Percentiles rank a stretch among this genome's conserved stretches.
Evolutionary conservation across 1,140 invertebrate genomes (phyloP).

Genomic region (Rhopalosiphum maidis): DNA sequence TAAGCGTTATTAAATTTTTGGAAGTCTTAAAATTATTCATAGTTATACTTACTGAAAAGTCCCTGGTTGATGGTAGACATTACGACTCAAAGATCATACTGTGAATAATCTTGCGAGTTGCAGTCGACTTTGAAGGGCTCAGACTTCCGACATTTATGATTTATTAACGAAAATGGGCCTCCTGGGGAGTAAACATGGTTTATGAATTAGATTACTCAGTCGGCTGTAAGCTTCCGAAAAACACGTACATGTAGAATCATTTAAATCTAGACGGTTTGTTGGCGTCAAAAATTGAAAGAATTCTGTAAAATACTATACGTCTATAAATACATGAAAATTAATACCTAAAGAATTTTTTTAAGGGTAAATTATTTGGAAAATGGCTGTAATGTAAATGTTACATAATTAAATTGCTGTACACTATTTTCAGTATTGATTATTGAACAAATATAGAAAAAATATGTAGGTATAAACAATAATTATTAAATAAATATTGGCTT

Average conservation of each 20-base stretch:
- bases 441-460: neutral
- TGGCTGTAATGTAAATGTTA: neutral
- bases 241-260: conserved; percentile 43
- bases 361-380: conserved; percentile 17
- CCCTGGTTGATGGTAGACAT: conserved; percentile 51
- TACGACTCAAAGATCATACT: conserved; percentile 57
- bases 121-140: neutral
- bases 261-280: conserved; percentile 48
- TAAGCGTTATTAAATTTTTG: neutral
- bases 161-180: conserved; percentile 38
- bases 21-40: neutral
- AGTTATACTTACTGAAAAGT: conserved; percentile 42
- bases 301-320: neutral
- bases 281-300: conserved; percentile 44
- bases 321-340: neutral
- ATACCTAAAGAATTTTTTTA: neutral
- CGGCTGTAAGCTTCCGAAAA: neutral
- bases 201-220: conserved; percentile 43
- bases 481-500: neutral
- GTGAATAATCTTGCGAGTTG: conserved; percentile 49
- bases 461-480: neutral
- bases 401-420: neutral
- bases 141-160: conserved; percentile 52
- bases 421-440: neutral
- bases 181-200: conserved; percentile 33